Percentiles rank a stretch among this genome's conserved stretches.
Conservation (phyloP, 2,797 vertebrate species). For the Poecile montanus region DNA sequence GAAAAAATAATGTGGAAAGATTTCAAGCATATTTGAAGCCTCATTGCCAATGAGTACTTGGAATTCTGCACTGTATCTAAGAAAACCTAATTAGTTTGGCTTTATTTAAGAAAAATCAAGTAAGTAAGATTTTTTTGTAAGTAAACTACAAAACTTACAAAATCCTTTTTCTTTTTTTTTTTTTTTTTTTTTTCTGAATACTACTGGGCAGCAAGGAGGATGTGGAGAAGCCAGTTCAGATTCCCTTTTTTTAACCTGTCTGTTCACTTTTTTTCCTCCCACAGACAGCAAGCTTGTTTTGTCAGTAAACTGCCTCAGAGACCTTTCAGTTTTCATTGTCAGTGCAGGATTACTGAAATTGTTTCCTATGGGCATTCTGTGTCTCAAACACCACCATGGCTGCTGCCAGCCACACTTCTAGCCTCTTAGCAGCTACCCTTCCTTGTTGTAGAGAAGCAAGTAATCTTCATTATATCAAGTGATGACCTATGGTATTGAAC, state of each 20-base stretch:
- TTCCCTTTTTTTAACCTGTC: not conserved
- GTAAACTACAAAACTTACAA: too few species aligned
- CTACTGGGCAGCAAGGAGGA: accelerated
- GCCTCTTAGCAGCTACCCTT: not conserved
- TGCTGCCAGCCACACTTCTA: not conserved
- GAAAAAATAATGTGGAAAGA: not conserved
- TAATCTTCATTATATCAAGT: not conserved
- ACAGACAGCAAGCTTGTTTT: not conserved
- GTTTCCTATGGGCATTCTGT: not conserved
- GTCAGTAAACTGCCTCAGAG: not conserved
- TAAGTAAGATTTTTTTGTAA: not conserved
- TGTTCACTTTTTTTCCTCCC: not conserved
- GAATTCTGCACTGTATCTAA: not conserved
- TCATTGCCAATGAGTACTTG: not conserved
- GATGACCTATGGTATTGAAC: not conserved
- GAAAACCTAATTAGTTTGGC: not conserved
- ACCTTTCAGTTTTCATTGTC: not conserved
- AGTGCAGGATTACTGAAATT: not conserved
- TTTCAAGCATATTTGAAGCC: not conserved
- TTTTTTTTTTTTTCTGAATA: not conserved
- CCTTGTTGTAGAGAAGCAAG: not conserved
- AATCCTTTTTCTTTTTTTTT: not conserved
- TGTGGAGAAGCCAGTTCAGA: not conserved
- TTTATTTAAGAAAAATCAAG: not conserved
- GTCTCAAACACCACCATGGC: not conserved